phyloP scores from a whole-genome alignment of 2,888 invertebrate species.

The Drosophila tripunctata region DNA sequence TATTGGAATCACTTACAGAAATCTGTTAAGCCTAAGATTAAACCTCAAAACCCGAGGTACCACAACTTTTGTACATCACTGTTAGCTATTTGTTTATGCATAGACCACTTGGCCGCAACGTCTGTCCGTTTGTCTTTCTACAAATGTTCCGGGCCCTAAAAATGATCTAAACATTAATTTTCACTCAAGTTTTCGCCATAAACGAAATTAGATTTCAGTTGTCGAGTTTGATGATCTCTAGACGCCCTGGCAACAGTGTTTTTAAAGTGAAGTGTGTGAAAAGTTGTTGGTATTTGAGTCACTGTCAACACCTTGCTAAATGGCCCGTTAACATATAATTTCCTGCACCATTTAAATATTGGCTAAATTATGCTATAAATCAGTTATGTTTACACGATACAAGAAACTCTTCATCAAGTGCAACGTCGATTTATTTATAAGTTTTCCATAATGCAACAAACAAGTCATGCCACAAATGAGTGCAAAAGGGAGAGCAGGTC shows the following conservation, averaged over 20 bases:
- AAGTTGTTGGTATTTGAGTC: slow-evolving; percentile 9
- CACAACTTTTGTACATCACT: slow-evolving; percentile 45
- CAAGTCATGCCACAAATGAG: slow-evolving; percentile 29
- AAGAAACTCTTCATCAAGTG: slow-evolving; percentile 15
- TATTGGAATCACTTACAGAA: too few species aligned
- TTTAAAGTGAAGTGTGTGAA: neutral
- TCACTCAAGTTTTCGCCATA: slow-evolving; percentile 63
- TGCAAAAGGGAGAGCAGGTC: neutral
- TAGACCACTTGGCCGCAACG: slow-evolving; percentile 33
- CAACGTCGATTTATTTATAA: slow-evolving; percentile 24
- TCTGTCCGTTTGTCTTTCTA: slow-evolving; percentile 21
- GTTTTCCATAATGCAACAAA: slow-evolving; percentile 42
- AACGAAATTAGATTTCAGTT: slow-evolving; percentile 27
- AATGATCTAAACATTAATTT: slow-evolving; percentile 49
- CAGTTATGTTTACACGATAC: slow-evolving; percentile 46
- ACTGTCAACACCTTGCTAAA: slow-evolving; percentile 63
- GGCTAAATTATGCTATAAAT: slow-evolving; percentile 67
- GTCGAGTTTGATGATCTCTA: slow-evolving; percentile 63
- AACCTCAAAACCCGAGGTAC: neutral
- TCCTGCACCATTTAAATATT: slow-evolving; percentile 36
- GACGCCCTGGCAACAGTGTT: neutral
- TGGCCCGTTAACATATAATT: slow-evolving; percentile 53
- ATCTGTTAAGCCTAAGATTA: too few species aligned
- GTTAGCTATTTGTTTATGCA: slow-evolving; percentile 51
- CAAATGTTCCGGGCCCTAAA: slow-evolving; percentile 56